Conservation (phyloP, 2,113 vertebrate genomes). For the Gavialis gangeticus region DNA sequence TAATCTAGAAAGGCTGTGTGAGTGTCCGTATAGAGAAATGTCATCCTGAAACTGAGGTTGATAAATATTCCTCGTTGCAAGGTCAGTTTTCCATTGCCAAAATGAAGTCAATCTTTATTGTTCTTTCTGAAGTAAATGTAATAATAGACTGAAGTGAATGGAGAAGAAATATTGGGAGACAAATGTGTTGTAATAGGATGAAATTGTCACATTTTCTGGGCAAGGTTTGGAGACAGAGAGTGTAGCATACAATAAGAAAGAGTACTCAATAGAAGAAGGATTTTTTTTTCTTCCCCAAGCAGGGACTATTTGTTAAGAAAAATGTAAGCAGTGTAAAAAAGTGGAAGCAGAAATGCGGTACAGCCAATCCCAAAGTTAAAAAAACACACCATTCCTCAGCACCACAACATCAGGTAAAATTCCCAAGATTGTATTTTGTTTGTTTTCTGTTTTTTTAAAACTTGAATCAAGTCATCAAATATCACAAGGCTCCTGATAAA, state of each 20-base stretch:
- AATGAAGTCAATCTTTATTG: background rate
- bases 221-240: background rate
- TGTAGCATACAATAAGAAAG: background rate
- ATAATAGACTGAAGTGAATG: background rate
- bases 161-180: background rate
- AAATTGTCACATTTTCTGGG: background rate
- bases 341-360: background rate
- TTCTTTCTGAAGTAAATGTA: background rate
- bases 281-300: background rate
- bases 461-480: background rate
- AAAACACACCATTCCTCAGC: background rate
- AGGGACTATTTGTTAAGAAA: no score
- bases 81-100: background rate
- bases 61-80: fast-evolving
- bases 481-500: background rate
- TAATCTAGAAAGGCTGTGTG: fast-evolving
- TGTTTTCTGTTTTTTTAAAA: background rate
- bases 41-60: fast-evolving
- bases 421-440: background rate
- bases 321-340: background rate
- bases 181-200: background rate
- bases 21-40: background rate
- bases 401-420: background rate
- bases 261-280: background rate
- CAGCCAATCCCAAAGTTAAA: background rate